Evolutionary conservation across 2,113 vertebrate species (phyloP), one percentile per base, ranked within the genome.

Genomic region (Aspiorhynchus laticeps): DNA sequence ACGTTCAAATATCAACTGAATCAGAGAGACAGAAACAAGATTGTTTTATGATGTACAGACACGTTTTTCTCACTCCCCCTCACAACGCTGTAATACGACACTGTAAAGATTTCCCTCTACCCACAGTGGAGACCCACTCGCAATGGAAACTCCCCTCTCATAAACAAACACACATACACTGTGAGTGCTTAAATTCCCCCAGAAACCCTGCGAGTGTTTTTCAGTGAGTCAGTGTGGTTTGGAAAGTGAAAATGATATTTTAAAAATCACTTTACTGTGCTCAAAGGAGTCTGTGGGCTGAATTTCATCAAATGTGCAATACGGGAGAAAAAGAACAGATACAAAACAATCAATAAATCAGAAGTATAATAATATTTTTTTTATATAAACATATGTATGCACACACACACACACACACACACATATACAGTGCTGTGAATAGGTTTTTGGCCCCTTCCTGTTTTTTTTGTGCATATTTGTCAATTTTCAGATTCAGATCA

Each of bases 71-170:
- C 38, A 88, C 87, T 81, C 88, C 91, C 19, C 31, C 76, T 73
- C 46, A 79, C n/a, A 14, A 9, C 0, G 51, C 56, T 33, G 76
- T 46, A 87, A 83, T 51, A 7, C 87, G 88, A 90, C 92, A 90
- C 87, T 15, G 11, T 61, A 73, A 78, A 38, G 85, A 84, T 86
- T 86, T 75, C 86, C 74, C 63, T 56, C 46, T 19, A n/a, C 83
- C 87, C 28, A 87, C 89, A 86, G 78, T 80, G 78, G 80, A 87
- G 82, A 76, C 76, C 89, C 17, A 75, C 56, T 76, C 86, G 46
- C n/a, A 24, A 56, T 89, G 93, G 94, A 95, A 95, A 94, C 91
- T 92, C 90, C 94, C 73, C 67, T 61, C 11, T 36, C 26, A 43
- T 5, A 81, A 67, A 80, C 7, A 84, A 11, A 75, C 26, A 74